Base-by-base conservation (phyloP, 2,888 invertebrate genomes). In the Melanargia galathea region DNA sequence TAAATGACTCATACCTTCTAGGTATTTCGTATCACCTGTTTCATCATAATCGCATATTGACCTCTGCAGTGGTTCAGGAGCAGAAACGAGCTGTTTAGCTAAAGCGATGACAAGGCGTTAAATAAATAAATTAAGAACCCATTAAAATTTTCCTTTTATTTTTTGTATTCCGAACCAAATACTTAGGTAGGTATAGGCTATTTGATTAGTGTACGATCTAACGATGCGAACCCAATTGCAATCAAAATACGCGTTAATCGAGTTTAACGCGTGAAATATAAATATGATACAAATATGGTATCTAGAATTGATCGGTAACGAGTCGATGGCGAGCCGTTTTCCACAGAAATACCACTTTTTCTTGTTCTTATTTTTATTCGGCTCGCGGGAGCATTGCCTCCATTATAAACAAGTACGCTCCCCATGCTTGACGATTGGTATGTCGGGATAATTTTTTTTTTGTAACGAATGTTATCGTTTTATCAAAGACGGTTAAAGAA, bases 331-430 rank as follows among this genome's bases (percentile, higher is more conserved):
- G 79, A 75, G 77, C 78, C 80, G 82, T 86, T 87, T 87, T 87
- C 83, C 81, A 80, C 80, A 76, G 83, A 84, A 86, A 82, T 81
- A 75, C 82, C 78, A 75, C 81, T 83, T 86, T 83, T 69, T 76
- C 75, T 72, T 65, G 26, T 75, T 80, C 75, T 86, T 85, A 82
- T 84, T 88, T 85, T 79, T 79, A 77, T 79, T 77, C 76, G 71
- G 68, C 72, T 70, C 80, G 79, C 83, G 86, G 84, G 88, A 84
- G 87, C 90, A 82, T 81, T 87, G 89, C 84, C 87, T 86, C 74
- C 76, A 73, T 74, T 78, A 78, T 83, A 82, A 86, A 82, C 81
- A 82, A 80, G 80, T 77, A 76, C 70, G 63, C 22, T 56, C 46
- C 2, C 85, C 80, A 81, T 74, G 57, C 55, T 64, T 74, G 69